Base-by-base conservation (phyloP, 2,797 vertebrate genomes). In the Lepus townsendii region DNA sequence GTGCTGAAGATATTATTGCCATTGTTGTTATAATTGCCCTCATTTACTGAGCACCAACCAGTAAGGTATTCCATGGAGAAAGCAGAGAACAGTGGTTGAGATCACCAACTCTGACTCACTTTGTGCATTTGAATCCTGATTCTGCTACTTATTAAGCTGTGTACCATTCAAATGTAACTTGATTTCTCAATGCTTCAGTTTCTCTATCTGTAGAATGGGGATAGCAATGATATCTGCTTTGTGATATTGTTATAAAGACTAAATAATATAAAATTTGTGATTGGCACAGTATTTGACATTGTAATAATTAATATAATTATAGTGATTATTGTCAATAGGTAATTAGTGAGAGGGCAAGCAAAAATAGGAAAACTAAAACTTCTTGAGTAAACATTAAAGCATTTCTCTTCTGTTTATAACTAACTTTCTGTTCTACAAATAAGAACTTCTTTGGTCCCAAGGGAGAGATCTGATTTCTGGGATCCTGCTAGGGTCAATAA, bases 11-110 rank as follows among this genome's bases (percentile, higher is more conserved):
- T 77, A 80, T 92, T 93, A 90, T 92, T 95, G 79, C 86, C 72
- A 63, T 86, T 88, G 80, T 94, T 83, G 73, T 86, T 93, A 54
- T 86, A 94, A 93, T 75, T 96, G 54, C 42, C 68, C 72, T 96
- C 63, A 63, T 87, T 96, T 93, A 72, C 83, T 73, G 52, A 88
- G 35, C 86, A 26, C 35, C 42, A 22, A 11, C n/a, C 54, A 17
- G 22, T 5, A 16, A 65, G 32, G 5, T 14, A 38, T 35, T 27
- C 42, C 1, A 2, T 52, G 32, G 75, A 63, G 57, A 95, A 38
- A 86, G 60, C 76, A 65, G 65, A 90, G 65, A 24, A 52, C 27
- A 65, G 19, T 63, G 52, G 32, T 75, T 82, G 73, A 66, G 80
- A 83, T 20, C 17, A 35, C 16, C 5, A 26, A 24, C 12, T 14